Conservation (phyloP, 2,113 vertebrate genomes). For the Pseudonaja textilis region DNA sequence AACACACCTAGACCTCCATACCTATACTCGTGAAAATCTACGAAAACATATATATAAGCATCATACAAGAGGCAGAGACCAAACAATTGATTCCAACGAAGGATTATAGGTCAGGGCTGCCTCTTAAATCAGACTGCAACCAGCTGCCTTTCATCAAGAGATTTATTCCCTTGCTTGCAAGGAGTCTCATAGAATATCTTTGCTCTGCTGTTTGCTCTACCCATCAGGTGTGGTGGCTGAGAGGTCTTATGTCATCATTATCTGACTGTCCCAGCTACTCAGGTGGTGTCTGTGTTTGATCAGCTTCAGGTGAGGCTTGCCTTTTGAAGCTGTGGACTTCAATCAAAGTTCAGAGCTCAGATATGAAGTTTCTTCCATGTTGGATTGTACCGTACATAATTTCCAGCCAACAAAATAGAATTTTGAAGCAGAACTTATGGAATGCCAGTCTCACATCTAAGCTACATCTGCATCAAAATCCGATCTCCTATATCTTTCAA, state of each 20-base stretch:
- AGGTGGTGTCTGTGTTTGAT: not conserved
- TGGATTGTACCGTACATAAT: not conserved
- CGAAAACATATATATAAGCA: too few relatives aligned
- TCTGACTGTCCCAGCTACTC: not conserved
- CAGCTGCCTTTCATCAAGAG: not conserved
- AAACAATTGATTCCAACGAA: not conserved
- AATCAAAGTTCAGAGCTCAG: not conserved
- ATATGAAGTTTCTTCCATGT: not conserved
- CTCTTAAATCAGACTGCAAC: not conserved
- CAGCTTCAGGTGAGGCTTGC: not conserved
- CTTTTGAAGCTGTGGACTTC: not conserved
- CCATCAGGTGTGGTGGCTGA: not conserved
- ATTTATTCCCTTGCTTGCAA: not conserved
- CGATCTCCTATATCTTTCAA: not conserved
- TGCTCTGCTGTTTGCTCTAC: not conserved
- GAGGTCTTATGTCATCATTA: not conserved
- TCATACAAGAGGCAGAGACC: not conserved
- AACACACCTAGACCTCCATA: too few relatives aligned
- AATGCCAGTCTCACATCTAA: not conserved
- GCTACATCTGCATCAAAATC: not conserved
- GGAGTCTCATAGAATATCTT: not conserved
- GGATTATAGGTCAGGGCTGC: too few relatives aligned
- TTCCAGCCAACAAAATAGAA: not conserved
- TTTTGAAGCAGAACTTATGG: not conserved
- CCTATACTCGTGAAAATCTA: too few relatives aligned